These are phyloP conservation scores for Neopipo cinnamomea DNA, from an alignment of 2,113 vertebrate genomes.

Conservation along the genomic window DNA sequence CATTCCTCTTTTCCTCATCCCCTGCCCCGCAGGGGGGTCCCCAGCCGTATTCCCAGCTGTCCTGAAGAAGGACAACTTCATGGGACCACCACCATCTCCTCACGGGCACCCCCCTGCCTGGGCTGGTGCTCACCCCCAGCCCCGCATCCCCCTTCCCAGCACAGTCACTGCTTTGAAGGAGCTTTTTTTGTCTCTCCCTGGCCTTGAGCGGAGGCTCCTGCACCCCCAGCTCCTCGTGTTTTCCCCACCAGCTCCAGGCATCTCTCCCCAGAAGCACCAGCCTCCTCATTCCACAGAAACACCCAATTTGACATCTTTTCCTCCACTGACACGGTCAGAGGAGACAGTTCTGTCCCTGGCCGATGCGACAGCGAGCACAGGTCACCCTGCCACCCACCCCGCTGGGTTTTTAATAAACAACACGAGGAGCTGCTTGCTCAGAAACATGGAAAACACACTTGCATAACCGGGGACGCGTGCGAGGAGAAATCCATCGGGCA, in stretches of 20 bases:
- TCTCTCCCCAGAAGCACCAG: not conserved
- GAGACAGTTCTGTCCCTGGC: not conserved
- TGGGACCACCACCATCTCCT: not conserved
- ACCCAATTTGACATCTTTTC: rapidly evolving
- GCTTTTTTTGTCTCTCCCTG: not conserved
- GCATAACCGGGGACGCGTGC: not conserved
- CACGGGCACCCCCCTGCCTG: not conserved
- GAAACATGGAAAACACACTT: not conserved
- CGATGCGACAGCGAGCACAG: rapidly evolving
- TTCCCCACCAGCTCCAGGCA: not conserved
- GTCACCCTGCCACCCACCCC: not conserved
- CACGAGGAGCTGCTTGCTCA: not conserved
- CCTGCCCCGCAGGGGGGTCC: not conserved
- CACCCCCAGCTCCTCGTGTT: not conserved
- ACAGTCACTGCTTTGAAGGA: not conserved
- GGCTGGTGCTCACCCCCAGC: not conserved
- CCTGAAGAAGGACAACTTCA: not conserved
- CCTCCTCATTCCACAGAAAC: not conserved
- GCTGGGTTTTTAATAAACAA: not conserved
- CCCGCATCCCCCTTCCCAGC: not conserved
- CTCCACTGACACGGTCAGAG: rapidly evolving
- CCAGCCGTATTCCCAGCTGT: not conserved
- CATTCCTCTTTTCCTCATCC: not conserved
- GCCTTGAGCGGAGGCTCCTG: not conserved
- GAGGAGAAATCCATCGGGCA: not conserved